Evolutionary conservation across 2,113 vertebrate genomes (phyloP).

Genomic region (Caretta caretta): DNA sequence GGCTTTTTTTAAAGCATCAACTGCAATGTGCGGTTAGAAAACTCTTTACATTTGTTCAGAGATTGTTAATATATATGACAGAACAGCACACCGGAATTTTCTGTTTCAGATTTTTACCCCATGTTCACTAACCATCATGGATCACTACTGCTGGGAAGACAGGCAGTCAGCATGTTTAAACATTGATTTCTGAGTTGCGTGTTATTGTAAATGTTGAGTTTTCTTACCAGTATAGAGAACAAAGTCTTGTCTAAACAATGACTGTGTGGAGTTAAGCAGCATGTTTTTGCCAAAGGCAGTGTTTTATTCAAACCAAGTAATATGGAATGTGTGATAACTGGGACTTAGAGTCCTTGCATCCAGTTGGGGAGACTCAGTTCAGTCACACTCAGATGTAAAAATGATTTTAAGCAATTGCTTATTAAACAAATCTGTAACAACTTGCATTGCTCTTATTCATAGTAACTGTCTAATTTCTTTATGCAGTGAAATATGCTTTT

Average conservation of each 20-base stretch:
- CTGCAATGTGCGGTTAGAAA: background rate
- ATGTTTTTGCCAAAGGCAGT: background rate
- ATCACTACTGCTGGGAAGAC: background rate
- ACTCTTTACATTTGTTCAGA: background rate
- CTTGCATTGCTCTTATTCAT: background rate
- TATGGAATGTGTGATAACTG: background rate
- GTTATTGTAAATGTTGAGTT: background rate
- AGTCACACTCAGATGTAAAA: constrained; percentile 13
- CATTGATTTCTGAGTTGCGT: background rate
- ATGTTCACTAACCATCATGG: fast-evolving
- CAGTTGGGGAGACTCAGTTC: background rate
- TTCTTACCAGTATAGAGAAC: background rate
- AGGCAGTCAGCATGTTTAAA: background rate
- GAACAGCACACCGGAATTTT: background rate
- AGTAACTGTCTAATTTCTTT: background rate
- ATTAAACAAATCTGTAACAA: background rate
- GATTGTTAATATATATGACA: fast-evolving
- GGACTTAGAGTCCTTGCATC: background rate
- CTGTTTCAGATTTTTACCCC: background rate
- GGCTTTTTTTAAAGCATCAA: background rate
- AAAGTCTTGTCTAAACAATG: background rate
- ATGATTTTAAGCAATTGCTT: background rate
- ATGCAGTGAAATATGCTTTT: background rate
- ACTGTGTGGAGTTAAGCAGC: background rate
- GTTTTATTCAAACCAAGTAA: background rate